Base-by-base conservation (phyloP, 2,888 invertebrate species). In the Heterodera filipjevi region DNA sequence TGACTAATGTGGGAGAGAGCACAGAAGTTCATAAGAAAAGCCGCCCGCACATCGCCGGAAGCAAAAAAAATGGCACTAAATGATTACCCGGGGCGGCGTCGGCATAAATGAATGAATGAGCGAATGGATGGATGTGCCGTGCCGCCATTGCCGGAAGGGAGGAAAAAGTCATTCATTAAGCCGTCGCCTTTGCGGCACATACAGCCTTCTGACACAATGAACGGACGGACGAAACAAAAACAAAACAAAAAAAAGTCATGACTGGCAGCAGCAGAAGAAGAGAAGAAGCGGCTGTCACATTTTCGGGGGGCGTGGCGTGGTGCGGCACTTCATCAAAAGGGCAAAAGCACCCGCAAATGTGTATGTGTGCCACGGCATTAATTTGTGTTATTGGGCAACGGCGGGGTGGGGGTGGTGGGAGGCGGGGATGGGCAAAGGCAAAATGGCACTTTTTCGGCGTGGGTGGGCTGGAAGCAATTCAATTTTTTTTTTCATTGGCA, bases 91-190 rank as follows among this genome's bases (percentile, higher is more conserved):
- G 22, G 53, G 53, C 22, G 8, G 39, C 8, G 39, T 6, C 39
- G 39, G 39, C 39, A 39, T n/a, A 39, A 39, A 39, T 39, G 39
- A 39, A 39, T n/a, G 12, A 39, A 39, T 39, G 39, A 10, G 39
- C 12, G 39, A 10, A 12, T 39, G 39, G n/a, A n/a, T n/a, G n/a
- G 46, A 46, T 22, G 5, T 53, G 53, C 53, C 53, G 53, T 53
- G 16, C 53, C 53, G 39, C 53, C 53, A 12, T 39, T 39, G 5
- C 53, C 53, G 53, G 53, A 53, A 53, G 53, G 5, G 39, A 19
- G 5, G 39, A 49, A 53, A 53, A 53, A 53, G 53, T 53, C 53
- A 53, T 53, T 53, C 53, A 53, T 53, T 53, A 53, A 53, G 53
- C 39, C 39, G 5, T 10, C 39, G 5, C 39, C 39, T 10, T n/a